These are phyloP conservation scores for Drosophila emarginata DNA, from an alignment of 2,888 invertebrate genomes.

Conservation along the genomic window DNA sequence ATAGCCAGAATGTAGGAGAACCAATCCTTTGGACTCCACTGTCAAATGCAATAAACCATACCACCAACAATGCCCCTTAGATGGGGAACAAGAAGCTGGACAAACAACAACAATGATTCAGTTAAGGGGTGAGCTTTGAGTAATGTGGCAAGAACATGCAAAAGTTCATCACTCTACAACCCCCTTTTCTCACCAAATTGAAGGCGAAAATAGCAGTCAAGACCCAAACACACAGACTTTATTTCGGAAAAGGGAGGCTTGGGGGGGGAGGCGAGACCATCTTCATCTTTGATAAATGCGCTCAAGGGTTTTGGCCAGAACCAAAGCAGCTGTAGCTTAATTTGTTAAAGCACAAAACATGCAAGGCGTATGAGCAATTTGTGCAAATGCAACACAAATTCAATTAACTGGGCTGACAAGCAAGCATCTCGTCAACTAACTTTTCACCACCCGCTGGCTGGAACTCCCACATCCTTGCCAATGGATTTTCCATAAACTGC, in stretches of 20 bases:
- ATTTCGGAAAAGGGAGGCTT: conserved; percentile 23
- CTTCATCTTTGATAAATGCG: conserved; percentile 61
- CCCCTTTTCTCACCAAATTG: conserved; percentile 33
- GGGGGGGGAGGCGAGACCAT: not conserved
- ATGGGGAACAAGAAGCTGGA: conserved; percentile 12
- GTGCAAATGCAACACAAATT: conserved; percentile 62
- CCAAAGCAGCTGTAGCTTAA: conserved; percentile 58
- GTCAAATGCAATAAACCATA: conserved; percentile 64
- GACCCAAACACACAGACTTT: not conserved
- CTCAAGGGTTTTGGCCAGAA: conserved; percentile 41
- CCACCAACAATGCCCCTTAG: conserved; percentile 35
- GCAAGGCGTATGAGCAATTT: conserved; percentile 44
- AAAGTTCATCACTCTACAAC: conserved; percentile 29
- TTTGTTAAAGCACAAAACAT: conserved; percentile 52
- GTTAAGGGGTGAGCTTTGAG: conserved; percentile 29
- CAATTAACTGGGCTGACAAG: conserved; percentile 57
- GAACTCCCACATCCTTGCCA: not conserved
- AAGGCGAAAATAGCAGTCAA: conserved; percentile 6
- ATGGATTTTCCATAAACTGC: not conserved
- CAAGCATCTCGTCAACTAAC: conserved; percentile 17
- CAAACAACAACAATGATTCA: conserved; percentile 28
- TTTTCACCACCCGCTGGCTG: too few species aligned
- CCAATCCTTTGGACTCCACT: conserved; percentile 35
- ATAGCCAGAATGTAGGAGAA: conserved; percentile 31
- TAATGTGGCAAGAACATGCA: conserved; percentile 59